Conservation (phyloP, 2,888 invertebrate species). For the Dasypogon diadema region DNA sequence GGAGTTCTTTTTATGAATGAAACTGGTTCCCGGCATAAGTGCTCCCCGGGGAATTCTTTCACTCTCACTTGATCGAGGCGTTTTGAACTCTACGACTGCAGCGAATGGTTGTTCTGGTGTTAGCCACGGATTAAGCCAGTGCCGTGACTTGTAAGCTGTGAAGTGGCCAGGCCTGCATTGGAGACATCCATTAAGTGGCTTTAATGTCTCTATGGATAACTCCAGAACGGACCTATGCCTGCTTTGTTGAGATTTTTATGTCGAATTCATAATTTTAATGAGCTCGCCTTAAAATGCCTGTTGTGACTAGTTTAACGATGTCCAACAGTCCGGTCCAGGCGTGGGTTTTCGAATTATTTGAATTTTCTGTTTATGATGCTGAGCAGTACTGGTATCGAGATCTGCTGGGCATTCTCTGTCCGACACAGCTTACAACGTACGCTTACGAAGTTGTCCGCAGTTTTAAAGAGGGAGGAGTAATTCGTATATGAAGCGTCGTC, state of each 20-base stretch:
- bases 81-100: neutral
- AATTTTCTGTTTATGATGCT: neutral
- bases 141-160: neutral
- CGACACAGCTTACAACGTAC: neutral
- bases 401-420: neutral
- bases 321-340: neutral
- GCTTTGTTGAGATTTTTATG: conserved; percentile 54
- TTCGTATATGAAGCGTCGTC: neutral
- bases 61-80: conserved; percentile 8
- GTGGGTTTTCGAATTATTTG: neutral
- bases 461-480: neutral
- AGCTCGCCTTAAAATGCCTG: conserved; percentile 36
- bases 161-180: conserved; percentile 1
- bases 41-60: conserved; percentile 18
- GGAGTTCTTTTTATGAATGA: conserved; percentile 46
- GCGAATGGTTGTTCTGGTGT: neutral
- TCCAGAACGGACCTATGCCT: neutral
- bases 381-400: neutral
- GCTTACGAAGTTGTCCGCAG: neutral
- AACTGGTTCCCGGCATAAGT: conserved; percentile 48
- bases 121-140: neutral
- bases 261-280: conserved; percentile 54
- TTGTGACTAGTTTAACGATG: conserved; percentile 32
- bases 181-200: conserved; percentile 39
- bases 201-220: conserved; percentile 52